Evolutionary conservation across 2,113 vertebrate species (phyloP).

Genomic region (Platanista minor): DNA sequence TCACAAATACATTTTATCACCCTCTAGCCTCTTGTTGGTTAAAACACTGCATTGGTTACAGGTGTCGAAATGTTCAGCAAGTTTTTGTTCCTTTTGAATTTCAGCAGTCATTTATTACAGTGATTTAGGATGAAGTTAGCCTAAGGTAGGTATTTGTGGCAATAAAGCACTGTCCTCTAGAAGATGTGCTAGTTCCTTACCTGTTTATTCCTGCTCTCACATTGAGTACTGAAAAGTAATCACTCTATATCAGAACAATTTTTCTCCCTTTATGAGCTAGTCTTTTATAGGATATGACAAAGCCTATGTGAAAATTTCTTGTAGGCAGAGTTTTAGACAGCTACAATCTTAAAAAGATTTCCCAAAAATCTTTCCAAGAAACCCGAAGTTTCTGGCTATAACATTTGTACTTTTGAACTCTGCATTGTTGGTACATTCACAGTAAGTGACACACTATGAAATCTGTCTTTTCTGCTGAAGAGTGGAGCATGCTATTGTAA

Average conservation of each 20-base stretch:
- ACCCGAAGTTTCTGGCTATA: not conserved
- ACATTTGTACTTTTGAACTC: conserved; percentile 44
- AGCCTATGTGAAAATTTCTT: not conserved
- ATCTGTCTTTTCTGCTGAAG: not conserved
- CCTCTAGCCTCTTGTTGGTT: conserved; percentile 11
- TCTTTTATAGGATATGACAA: not conserved
- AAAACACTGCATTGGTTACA: conserved; percentile 17
- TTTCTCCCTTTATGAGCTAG: not conserved
- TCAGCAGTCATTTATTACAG: not conserved
- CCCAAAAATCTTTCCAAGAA: conserved; percentile 4
- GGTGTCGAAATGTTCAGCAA: not conserved
- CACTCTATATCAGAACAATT: not conserved
- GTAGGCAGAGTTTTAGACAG: conserved; percentile 12
- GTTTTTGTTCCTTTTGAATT: conserved; percentile 31
- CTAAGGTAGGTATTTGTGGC: not conserved
- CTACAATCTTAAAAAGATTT: conserved; percentile 43
- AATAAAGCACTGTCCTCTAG: conserved; percentile 30
- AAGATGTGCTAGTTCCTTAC: not conserved
- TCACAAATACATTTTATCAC: conserved; percentile 34
- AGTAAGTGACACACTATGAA: not conserved
- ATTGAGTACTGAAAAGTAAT: not conserved
- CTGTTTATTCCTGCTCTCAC: conserved; percentile 1
- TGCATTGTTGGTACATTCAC: not conserved
- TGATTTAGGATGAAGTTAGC: conserved; percentile 41
- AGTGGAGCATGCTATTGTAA: not conserved